Conservation (phyloP, 1,140 invertebrate genomes). For the Drosophila santomea region DNA sequence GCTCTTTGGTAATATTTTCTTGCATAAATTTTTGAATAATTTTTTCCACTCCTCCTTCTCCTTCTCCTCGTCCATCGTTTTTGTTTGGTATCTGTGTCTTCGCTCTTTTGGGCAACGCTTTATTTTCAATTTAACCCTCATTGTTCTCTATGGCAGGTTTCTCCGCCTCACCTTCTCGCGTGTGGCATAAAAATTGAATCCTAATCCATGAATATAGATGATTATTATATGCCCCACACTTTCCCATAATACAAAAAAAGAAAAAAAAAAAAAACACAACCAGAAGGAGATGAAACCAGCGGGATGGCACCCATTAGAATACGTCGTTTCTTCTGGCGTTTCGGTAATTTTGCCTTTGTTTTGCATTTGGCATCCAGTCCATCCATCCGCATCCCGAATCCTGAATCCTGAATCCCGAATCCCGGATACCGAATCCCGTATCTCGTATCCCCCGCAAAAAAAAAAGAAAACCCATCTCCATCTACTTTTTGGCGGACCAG, state of each 20-base stretch:
- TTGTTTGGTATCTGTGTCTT: slow-evolving; percentile 22
- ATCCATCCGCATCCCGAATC: neutral
- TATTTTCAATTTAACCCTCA: slow-evolving; percentile 84
- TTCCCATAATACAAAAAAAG: neutral
- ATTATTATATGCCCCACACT: slow-evolving; percentile 77
- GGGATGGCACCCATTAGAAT: slow-evolving; percentile 77
- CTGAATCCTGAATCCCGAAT: neutral
- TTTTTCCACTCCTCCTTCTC: slow-evolving; percentile 9
- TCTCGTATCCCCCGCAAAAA: neutral
- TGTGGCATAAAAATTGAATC: slow-evolving; percentile 84
- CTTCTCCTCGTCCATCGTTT: too few species aligned
- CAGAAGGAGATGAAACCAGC: slow-evolving; percentile 26
- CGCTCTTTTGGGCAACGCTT: slow-evolving; percentile 52
- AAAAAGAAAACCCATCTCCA: neutral
- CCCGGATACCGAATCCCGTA: neutral
- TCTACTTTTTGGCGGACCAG: neutral
- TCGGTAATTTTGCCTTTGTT: slow-evolving; percentile 76
- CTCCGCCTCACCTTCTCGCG: slow-evolving; percentile 44
- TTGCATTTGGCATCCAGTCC: slow-evolving; percentile 69
- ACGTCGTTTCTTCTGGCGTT: slow-evolving; percentile 15
- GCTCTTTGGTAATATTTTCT: slow-evolving; percentile 85
- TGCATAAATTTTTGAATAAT: slow-evolving; percentile 84
- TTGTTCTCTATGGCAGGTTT: slow-evolving; percentile 47
- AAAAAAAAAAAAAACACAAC: slow-evolving; percentile 1
- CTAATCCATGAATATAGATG: slow-evolving; percentile 85